Base-by-base conservation (phyloP, 2,888 invertebrate species). In the Oxycera nigricornis region DNA sequence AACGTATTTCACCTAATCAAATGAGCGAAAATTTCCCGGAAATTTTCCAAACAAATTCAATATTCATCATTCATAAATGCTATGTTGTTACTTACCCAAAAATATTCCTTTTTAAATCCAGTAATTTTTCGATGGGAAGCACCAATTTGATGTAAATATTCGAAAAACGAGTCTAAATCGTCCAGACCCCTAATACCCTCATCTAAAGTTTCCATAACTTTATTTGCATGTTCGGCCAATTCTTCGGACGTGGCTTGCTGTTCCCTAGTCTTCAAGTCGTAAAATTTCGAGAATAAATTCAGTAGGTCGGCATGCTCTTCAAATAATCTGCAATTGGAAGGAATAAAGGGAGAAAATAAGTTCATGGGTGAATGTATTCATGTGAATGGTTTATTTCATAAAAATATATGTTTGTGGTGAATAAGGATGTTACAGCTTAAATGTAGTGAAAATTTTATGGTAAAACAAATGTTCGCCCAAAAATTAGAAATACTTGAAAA, bases 171-270 rank as follows among this genome's bases (percentile, higher is more conserved):
- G 84, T 95, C 95, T 85, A 94, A 87, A 83, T 95, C 92, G 81
- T 95, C 95, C 75, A 96, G 88, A 26, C 92, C 91, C 82, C 92
- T 92, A 85, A 96, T 95, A 76, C 94, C 93, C 82, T 95, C 94
- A 82, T 96, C 95, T 76, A 96, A 85, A 1, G 95, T 94, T 80
- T 90, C 91, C 95, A 96, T 96, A 30, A 96, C 95, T 80, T 92
- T 92, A 81, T 91, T 92, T 68, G 95, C 95, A 82, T 96, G 96
- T 79, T 94, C 93, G 3, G 92, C 93, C 76, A 96, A 86, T 84
- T 94, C 94, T 88, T 92, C 90, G 74, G 93, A 94, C 81, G 90
- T 90, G 77, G 91, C 90, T 82, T 94, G 93, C 80, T 94, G 91
- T 81, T 94, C 93, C 82, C 90, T 91, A 76, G 94, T 93, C 82